Percentiles rank a stretch among this genome's conserved stretches.
These are phyloP conservation scores for Ophioninae sp. DNA, from an alignment of 2,888 invertebrate species.

Conservation along the genomic window DNA sequence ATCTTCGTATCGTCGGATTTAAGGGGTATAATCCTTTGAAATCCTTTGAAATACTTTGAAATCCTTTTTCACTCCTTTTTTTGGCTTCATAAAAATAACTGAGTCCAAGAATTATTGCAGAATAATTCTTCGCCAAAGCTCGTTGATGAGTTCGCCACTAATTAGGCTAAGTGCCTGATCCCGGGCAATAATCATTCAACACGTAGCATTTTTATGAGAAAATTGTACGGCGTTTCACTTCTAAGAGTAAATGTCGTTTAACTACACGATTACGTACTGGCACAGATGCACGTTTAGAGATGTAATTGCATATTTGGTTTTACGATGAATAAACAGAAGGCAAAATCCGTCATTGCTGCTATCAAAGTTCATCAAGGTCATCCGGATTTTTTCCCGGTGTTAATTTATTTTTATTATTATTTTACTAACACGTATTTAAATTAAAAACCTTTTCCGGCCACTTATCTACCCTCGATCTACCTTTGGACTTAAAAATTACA, in stretches of 20 bases:
- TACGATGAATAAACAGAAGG: neutral
- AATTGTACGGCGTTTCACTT: conserved; percentile 12
- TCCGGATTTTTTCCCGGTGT: neutral
- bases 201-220: conserved; percentile 6
- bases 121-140: conserved; percentile 42
- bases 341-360: neutral
- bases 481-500: neutral
- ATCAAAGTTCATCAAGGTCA: neutral
- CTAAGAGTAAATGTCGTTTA: neutral
- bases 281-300: neutral
- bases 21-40: neutral
- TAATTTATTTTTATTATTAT: neutral
- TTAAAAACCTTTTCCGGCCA: neutral
- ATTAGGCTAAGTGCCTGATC: conserved; percentile 46
- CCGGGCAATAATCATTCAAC: neutral
- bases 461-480: neutral
- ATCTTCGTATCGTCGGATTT: too few relatives aligned
- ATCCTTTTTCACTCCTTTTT: neutral
- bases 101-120: neutral
- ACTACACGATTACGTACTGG: neutral
- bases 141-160: conserved; percentile 35
- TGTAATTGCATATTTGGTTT: neutral
- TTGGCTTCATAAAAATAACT: neutral
- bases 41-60: neutral
- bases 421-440: neutral